phyloP scores from a whole-genome alignment of 2,888 invertebrate species.

The Girardia tigrina region DNA sequence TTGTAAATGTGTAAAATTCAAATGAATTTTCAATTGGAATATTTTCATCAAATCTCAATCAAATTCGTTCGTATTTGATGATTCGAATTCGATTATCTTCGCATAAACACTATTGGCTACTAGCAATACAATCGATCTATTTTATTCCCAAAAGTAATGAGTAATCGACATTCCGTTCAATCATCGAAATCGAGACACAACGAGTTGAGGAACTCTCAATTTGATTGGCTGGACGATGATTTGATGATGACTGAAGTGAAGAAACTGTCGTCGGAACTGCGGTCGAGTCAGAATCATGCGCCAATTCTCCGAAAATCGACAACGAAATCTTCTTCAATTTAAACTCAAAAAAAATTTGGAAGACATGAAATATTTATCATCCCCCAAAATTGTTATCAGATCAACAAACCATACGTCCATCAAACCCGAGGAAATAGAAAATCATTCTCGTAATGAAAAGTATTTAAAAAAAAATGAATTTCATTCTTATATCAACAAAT shows the following conservation, averaged over 20 bases:
- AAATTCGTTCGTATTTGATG: no score
- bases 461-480: no score
- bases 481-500: background rate
- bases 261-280: slow-evolving; percentile 10
- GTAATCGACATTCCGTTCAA: background rate
- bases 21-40: no score
- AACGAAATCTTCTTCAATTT: slow-evolving; percentile 5
- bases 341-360: background rate
- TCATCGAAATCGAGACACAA: background rate
- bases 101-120: no score
- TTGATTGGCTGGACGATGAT: background rate
- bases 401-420: background rate
- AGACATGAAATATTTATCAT: background rate
- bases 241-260: background rate
- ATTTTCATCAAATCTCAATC: no score
- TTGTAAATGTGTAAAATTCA: no score
- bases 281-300: background rate
- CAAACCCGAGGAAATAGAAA: background rate
- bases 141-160: no score
- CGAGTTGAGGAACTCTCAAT: background rate
- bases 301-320: background rate
- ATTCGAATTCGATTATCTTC: no score
- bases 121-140: no score
- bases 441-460: background rate
- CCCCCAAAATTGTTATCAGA: slow-evolving; percentile 2